phyloP scores from a whole-genome alignment of 2,797 vertebrate species.

The Sebastes nivosus region DNA sequence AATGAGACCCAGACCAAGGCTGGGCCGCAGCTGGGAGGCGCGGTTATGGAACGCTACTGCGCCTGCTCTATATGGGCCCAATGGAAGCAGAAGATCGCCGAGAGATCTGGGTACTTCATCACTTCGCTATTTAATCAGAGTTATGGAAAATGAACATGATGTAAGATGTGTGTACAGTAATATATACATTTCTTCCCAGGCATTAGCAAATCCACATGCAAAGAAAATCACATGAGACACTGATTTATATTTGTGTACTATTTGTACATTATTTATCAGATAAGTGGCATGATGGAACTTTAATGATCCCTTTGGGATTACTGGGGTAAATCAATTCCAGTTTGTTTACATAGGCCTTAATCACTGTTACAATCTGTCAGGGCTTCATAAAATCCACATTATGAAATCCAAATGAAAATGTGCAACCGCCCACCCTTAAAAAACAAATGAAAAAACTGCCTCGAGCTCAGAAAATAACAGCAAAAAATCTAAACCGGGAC shows the following conservation, averaged over 20 bases:
- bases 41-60: too few relatives aligned
- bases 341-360: constrained; percentile 22
- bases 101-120: too few relatives aligned
- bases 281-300: constrained; percentile 11
- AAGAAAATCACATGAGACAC: background rate
- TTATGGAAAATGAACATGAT: background rate
- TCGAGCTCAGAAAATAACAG: background rate
- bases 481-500: background rate
- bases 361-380: constrained; percentile 1
- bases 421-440: background rate
- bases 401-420: constrained; percentile 12
- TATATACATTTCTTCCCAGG: background rate
- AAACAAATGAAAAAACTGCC: background rate
- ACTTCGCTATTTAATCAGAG: background rate
- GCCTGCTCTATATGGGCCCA: too few relatives aligned
- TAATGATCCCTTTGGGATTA: constrained; percentile 10
- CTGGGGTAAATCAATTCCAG: background rate
- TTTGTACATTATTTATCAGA: constrained; percentile 22
- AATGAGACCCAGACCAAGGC: accelerated
- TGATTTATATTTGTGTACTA: background rate
- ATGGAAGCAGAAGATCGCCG: too few relatives aligned
- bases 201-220: background rate
- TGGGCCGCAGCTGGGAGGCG: too few relatives aligned
- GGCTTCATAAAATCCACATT: constrained; percentile 15
- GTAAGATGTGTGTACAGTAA: background rate